A percentile compares a stretch with the other conserved stretches of the same genome.
phyloP scores from a whole-genome alignment of 2,888 invertebrate genomes.

The Drosophila sordidula region DNA sequence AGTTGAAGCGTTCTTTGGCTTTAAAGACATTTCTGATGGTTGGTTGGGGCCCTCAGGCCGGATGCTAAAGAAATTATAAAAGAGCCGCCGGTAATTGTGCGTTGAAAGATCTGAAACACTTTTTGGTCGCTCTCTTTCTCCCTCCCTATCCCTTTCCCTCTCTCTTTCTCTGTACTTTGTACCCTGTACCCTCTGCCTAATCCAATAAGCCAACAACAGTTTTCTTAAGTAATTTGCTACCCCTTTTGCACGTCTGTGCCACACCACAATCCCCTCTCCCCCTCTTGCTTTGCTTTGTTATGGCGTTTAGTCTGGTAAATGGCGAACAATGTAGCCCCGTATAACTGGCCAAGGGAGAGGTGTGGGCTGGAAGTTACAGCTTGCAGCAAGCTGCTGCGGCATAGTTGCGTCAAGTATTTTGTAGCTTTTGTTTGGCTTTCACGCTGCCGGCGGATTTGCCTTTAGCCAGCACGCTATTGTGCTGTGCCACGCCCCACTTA shows the following conservation, averaged over 20 bases:
- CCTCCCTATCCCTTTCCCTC: neutral
- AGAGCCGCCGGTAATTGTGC: constrained; percentile 78
- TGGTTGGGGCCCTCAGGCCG: constrained; percentile 22
- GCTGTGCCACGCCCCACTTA: constrained; percentile 27
- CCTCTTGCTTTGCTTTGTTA: constrained; percentile 63
- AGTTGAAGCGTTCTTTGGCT: constrained; percentile 19
- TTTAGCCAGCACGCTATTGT: constrained; percentile 24
- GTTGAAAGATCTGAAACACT: constrained; percentile 69
- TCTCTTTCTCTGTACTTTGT: neutral
- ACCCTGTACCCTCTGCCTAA: constrained; percentile 48
- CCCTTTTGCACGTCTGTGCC: constrained; percentile 39
- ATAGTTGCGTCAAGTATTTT: constrained; percentile 79
- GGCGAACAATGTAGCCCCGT: constrained; percentile 69
- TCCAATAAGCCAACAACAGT: constrained; percentile 80
- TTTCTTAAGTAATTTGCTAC: constrained; percentile 77
- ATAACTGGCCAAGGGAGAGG: neutral
- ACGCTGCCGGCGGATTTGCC: constrained; percentile 36
- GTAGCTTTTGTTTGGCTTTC: constrained; percentile 71
- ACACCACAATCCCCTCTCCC: neutral
- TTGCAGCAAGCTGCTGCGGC: constrained; percentile 50
- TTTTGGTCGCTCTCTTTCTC: constrained; percentile 19
- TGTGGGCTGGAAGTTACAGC: neutral
- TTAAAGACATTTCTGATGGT: constrained; percentile 44
- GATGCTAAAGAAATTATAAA: constrained; percentile 71
- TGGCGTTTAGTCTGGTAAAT: constrained; percentile 73